Evolutionary conservation across 2,113 vertebrate genomes (phyloP).

Genomic region (Charadrius vociferus): DNA sequence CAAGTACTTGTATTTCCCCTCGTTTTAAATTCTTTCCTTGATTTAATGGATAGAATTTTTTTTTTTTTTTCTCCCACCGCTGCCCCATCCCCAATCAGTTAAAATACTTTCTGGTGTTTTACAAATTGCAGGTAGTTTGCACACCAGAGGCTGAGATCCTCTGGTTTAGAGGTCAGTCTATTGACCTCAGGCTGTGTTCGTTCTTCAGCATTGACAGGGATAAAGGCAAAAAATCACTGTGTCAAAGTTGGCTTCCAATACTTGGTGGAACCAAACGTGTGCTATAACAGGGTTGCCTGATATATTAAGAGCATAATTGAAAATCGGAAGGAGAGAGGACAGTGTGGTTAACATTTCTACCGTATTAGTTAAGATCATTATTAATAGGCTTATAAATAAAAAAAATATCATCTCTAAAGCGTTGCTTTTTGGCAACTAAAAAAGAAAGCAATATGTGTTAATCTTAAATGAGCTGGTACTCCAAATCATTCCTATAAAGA

Average conservation of each 20-base stretch:
- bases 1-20: neutral
- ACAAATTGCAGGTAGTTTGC: neutral
- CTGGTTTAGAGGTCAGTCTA: neutral
- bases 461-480: neutral
- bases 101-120: neutral
- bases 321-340: neutral
- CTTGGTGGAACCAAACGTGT: neutral
- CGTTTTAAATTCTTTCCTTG: neutral
- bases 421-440: neutral
- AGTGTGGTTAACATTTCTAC: neutral
- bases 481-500: neutral
- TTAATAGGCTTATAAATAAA: neutral
- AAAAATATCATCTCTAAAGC: neutral
- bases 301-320: neutral
- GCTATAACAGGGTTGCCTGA: neutral
- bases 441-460: neutral
- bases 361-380: neutral
- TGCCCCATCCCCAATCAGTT: neutral
- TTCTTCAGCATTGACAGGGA: neutral
- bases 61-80: neutral
- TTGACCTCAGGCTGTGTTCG: neutral
- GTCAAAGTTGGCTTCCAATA: neutral
- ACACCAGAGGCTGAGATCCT: neutral
- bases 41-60: neutral
- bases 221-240: neutral